A percentile compares a stretch with the other conserved stretches of the same genome.
phyloP scores from a whole-genome alignment of 1,140 invertebrate species.

The Cotesia glomerata region DNA sequence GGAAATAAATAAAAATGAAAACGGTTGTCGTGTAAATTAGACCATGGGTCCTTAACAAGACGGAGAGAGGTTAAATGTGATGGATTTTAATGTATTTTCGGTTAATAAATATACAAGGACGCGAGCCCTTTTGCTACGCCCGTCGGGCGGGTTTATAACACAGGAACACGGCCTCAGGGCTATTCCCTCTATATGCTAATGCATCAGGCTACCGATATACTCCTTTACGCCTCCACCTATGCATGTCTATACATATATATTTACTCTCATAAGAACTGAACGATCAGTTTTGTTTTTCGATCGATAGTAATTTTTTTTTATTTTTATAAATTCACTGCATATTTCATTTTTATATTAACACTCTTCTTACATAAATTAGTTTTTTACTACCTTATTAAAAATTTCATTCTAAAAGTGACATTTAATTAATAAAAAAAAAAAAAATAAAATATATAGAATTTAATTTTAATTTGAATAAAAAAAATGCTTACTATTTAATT shows the following conservation, averaged over 20 bases:
- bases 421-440: too few species aligned
- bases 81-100: slow-evolving; percentile 51
- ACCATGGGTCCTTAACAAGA: slow-evolving; percentile 33
- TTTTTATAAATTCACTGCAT: neutral
- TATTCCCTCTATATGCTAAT: slow-evolving; percentile 63
- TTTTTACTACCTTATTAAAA: too few species aligned
- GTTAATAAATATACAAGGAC: slow-evolving; percentile 56
- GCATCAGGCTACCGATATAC: slow-evolving; percentile 53
- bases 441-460: too few species aligned
- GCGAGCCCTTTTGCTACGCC: slow-evolving; percentile 13
- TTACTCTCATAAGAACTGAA: neutral
- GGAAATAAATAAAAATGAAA: neutral
- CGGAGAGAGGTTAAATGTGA: slow-evolving; percentile 32
- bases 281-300: neutral
- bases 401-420: too few species aligned
- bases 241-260: too few species aligned
- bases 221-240: slow-evolving; percentile 51
- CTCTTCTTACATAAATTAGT: too few species aligned
- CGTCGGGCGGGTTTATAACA: slow-evolving; percentile 39
- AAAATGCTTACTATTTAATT: neutral
- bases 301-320: neutral
- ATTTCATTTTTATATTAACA: too few species aligned
- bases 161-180: slow-evolving; percentile 43
- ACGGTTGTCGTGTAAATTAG: slow-evolving; percentile 10
- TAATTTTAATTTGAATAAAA: too few species aligned